Percentiles rank a stretch among this genome's conserved stretches.
These are phyloP conservation scores for Brachypalpus laphriformis DNA, from an alignment of 2,888 invertebrate species.

Conservation along the genomic window DNA sequence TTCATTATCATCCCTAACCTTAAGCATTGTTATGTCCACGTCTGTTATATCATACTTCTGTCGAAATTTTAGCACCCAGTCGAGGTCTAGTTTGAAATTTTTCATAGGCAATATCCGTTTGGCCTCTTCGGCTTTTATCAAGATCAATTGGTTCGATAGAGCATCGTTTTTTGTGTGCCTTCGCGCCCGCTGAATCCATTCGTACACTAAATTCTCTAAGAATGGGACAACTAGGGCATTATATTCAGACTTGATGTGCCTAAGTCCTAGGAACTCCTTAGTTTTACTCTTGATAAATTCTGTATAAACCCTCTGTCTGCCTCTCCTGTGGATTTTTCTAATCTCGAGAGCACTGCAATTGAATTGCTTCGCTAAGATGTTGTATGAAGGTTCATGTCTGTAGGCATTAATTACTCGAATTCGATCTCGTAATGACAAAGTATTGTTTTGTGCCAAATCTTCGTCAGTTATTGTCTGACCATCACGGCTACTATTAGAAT, in stretches of 20 bases:
- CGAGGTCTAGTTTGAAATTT: neutral
- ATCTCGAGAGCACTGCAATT: conserved; percentile 5
- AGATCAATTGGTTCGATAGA: conserved; percentile 32
- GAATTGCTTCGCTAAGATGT: conserved; percentile 2
- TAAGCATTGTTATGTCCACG: conserved; percentile 48
- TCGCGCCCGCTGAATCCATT: conserved; percentile 58
- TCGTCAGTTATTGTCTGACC: no score
- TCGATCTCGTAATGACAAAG: neutral
- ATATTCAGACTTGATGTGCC: neutral
- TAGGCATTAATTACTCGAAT: neutral
- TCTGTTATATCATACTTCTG: conserved; percentile 39
- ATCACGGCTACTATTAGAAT: neutral
- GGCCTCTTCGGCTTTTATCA: conserved; percentile 33
- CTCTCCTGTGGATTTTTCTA: neutral
- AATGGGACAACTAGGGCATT: neutral
- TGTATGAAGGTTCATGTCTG: neutral
- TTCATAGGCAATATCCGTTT: conserved; percentile 15
- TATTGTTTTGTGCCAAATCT: no score
- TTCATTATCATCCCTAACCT: neutral
- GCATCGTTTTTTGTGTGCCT: conserved; percentile 10
- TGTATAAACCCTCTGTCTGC: neutral
- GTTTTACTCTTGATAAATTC: neutral
- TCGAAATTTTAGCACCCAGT: conserved; percentile 40
- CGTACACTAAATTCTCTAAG: conserved; percentile 42
- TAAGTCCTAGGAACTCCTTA: neutral